Evolutionary conservation across 2,888 invertebrate species (phyloP), one percentile per base, ranked within the genome.

Genomic region (Cantharis nigra): DNA sequence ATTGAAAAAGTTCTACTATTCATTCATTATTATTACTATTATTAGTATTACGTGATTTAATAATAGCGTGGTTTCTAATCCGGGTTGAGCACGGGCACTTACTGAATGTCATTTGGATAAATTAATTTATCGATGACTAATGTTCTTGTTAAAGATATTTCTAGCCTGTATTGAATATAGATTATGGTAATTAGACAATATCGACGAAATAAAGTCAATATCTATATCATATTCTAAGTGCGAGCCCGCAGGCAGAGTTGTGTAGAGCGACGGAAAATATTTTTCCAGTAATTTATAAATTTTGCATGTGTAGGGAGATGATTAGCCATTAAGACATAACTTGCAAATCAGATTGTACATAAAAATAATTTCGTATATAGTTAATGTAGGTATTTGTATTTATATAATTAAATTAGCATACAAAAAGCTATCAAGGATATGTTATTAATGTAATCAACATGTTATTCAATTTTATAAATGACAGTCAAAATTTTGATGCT

Each of bases 401-500:
- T 23, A 67, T 67, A 23, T 67, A 67, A 67, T 67, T 67, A 67
- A 67, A 67, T 67, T 67, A 67, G 26, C 65, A 67, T 67, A 67
- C 65, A 67, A 67, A 67, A 67, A 67, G 65, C 14, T 67, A 67
- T 67, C 65, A 67, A 67, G 65, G 65, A 67, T 67, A 67, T 67
- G 65, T 67, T 67, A 23, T 67, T 67, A 67, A 67, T 67, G 65
- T 67, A 67, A 67, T 67, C 23, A 67, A 67, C 65, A 67, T 67
- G 65, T 67, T 67, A 67, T 67, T 67, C 23, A 67, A 67, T 67
- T 67, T 67, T 67, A 49, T 49, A 67, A 67, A 67, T 67, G 65
- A 67, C 65, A 67, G 65, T 67, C 30, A 62, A 73, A 69, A 63
- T 74, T 62, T 49, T 49, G 26, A 28, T 63, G 74, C 74, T 74